Percentiles rank a stretch among this genome's conserved stretches.
These are phyloP conservation scores for Stegophylla sp. DNA, from an alignment of 2,888 invertebrate species.

Conservation along the genomic window DNA sequence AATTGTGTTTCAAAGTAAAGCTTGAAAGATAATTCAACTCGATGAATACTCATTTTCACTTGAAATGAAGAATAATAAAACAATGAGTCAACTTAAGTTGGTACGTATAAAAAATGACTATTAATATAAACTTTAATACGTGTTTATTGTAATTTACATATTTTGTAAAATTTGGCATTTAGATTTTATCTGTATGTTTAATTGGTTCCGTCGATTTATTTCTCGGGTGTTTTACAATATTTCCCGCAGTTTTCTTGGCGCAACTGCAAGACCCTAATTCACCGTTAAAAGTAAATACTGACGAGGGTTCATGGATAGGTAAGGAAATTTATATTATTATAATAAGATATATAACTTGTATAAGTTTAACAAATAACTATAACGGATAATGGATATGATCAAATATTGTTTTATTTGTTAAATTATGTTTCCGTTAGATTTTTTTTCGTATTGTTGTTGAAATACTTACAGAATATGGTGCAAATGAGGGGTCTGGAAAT, in stretches of 20 bases:
- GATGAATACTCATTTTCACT: background rate
- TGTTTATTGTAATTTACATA: background rate
- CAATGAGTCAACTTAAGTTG: background rate
- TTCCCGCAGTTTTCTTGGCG: background rate
- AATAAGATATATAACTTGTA: too few species aligned
- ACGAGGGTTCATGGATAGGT: conserved; percentile 6
- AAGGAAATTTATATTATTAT: background rate
- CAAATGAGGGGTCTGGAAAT: too few species aligned
- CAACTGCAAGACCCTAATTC: background rate
- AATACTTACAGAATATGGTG: too few species aligned
- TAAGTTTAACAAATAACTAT: too few species aligned
- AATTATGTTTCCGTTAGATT: too few species aligned
- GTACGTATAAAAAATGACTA: background rate
- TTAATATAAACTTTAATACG: background rate
- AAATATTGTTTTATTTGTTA: too few species aligned
- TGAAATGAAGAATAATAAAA: background rate
- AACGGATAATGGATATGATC: too few species aligned
- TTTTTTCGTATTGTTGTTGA: too few species aligned
- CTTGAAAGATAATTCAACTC: too few species aligned
- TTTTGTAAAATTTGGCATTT: background rate
- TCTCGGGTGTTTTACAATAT: background rate
- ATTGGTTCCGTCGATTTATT: background rate
- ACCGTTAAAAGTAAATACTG: background rate
- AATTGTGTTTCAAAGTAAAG: too few species aligned
- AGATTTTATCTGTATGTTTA: background rate